Conservation (phyloP, 2,113 vertebrate species). For the rat (Rattus norvegicus) region GRCr8 NC_086027.1:39677501-39678000, state of each 20-base stretch:
- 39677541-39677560: not conserved
- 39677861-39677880: no score
- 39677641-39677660: not conserved
- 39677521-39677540: constrained; percentile 22
- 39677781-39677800: no score
- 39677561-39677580: not conserved
- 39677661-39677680: not conserved
- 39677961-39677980: no score
- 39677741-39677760: not conserved
- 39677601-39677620: not conserved
- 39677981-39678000: no score
- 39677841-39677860: no score
- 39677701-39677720: not conserved
- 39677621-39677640: not conserved
- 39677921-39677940: no score
- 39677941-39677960: no score
- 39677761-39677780: no score
- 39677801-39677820: no score
- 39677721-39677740: not conserved
- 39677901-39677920: no score
- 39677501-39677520: constrained; percentile 2
- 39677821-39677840: no score
- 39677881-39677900: no score
- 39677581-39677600: not conserved
- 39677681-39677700: not conserved